phyloP scores from a whole-genome alignment of 1,140 invertebrate species.

The Littorina saxatilis region DNA sequence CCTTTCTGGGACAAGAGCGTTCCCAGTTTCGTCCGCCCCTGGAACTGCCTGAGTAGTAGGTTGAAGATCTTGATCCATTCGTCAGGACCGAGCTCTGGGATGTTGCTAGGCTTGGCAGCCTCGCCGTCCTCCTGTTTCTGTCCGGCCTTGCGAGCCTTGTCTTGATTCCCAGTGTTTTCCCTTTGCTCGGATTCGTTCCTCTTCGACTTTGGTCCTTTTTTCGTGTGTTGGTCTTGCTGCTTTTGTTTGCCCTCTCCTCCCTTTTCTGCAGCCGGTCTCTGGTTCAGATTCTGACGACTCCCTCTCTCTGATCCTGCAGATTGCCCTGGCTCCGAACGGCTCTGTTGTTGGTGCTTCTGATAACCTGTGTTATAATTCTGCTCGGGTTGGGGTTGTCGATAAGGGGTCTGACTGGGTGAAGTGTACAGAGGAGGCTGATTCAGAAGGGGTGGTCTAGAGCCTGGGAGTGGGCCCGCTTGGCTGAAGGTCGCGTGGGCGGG shows the following conservation, averaged over 20 bases:
- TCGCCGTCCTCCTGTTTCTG: not conserved
- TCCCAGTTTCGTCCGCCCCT: conserved; percentile 16
- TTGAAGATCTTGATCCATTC: conserved; percentile 26
- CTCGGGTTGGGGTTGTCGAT: not conserved
- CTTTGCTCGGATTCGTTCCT: not conserved
- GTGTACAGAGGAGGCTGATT: not conserved
- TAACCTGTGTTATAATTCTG: not conserved
- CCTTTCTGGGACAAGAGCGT: conserved; percentile 24
- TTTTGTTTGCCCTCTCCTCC: not conserved
- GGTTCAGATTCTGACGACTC: not conserved
- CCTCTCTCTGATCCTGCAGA: not conserved
- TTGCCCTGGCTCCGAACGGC: too few relatives aligned
- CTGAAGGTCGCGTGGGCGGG: too few relatives aligned
- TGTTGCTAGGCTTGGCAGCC: not conserved
- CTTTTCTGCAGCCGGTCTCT: not conserved
- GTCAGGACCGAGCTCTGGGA: not conserved
- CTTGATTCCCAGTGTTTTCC: not conserved
- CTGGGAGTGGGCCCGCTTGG: too few relatives aligned
- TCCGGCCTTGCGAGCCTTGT: not conserved
- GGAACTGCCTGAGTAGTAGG: conserved; percentile 20
- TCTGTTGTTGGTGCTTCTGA: not conserved
- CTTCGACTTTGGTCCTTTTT: not conserved
- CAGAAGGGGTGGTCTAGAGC: not conserved
- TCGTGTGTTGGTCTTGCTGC: conserved; percentile 1
- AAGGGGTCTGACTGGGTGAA: not conserved